Percentiles rank a stretch among this genome's conserved stretches.
Evolutionary conservation across 1,140 invertebrate genomes (phyloP).

Genomic region (Acarapis woodi): DNA sequence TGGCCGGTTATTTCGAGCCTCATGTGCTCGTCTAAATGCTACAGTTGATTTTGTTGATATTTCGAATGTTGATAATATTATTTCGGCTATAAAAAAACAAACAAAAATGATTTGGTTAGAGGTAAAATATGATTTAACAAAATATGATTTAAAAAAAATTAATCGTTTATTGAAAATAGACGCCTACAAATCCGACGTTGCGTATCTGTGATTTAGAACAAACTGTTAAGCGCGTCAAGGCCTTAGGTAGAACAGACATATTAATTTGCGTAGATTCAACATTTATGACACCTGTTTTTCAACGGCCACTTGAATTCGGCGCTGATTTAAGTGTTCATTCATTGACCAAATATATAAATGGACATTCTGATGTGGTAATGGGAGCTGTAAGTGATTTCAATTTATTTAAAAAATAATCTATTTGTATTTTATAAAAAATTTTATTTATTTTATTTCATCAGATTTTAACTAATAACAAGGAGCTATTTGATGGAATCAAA

Average conservation of each 20-base stretch:
- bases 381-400: too few species aligned
- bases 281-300: conserved; percentile 80
- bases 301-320: conserved; percentile 59
- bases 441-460: too few species aligned
- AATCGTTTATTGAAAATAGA: too few species aligned
- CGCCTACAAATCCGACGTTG: conserved; percentile 84
- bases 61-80: conserved; percentile 31
- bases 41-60: conserved; percentile 50
- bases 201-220: conserved; percentile 65
- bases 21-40: conserved; percentile 34
- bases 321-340: conserved; percentile 80
- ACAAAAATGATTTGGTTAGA: conserved; percentile 92
- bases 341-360: conserved; percentile 92
- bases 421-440: too few species aligned
- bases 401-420: too few species aligned
- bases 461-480: too few species aligned
- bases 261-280: conserved; percentile 87
- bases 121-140: too few species aligned
- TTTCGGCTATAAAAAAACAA: conserved; percentile 37
- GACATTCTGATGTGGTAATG: conserved; percentile 92
- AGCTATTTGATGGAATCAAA: too few species aligned
- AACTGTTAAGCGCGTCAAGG: conserved; percentile 21
- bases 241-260: conserved; percentile 17
- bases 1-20: conserved; percentile 27
- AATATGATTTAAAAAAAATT: too few species aligned